Percentiles rank a stretch among this genome's conserved stretches.
phyloP scores from a whole-genome alignment of 2,113 vertebrate genomes.

The Cyanoderma ruficeps region DNA sequence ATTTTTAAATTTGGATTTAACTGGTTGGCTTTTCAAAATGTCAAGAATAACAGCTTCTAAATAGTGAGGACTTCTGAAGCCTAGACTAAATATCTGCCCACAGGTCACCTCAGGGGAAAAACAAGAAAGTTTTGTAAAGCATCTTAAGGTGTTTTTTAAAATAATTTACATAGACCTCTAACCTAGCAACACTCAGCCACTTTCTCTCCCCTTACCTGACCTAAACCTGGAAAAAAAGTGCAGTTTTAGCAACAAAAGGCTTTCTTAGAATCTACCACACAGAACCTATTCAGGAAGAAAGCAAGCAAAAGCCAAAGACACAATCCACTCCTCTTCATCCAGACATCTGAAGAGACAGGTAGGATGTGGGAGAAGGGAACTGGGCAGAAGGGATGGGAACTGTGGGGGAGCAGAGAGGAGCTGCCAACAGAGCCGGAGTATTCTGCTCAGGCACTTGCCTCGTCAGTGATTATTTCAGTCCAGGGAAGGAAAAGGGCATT shows the following conservation, averaged over 20 bases:
- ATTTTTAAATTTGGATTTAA: slow-evolving; percentile 18
- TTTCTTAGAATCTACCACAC: background rate
- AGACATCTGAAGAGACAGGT: background rate
- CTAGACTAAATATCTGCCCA: slow-evolving; percentile 29
- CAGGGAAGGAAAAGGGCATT: background rate
- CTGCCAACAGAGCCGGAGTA: background rate
- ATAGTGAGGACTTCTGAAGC: background rate
- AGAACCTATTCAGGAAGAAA: background rate
- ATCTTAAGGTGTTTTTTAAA: background rate
- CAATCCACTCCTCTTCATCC: background rate
- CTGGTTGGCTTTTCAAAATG: slow-evolving; percentile 2
- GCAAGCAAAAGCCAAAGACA: background rate
- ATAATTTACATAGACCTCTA: slow-evolving; percentile 10
- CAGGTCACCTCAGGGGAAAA: slow-evolving; percentile 11
- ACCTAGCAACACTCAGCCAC: background rate
- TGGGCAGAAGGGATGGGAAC: background rate
- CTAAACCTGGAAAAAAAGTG: background rate
- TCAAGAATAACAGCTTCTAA: background rate
- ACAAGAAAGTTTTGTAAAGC: background rate
- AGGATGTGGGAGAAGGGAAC: background rate
- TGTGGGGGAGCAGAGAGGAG: background rate
- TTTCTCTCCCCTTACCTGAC: slow-evolving; percentile 10
- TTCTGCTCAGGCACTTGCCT: background rate
- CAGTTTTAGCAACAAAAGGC: background rate
- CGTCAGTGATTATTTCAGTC: rapidly evolving